These are phyloP conservation scores for Ageneiosus marmoratus DNA, from an alignment of 2,113 vertebrate genomes.

Conservation along the genomic window DNA sequence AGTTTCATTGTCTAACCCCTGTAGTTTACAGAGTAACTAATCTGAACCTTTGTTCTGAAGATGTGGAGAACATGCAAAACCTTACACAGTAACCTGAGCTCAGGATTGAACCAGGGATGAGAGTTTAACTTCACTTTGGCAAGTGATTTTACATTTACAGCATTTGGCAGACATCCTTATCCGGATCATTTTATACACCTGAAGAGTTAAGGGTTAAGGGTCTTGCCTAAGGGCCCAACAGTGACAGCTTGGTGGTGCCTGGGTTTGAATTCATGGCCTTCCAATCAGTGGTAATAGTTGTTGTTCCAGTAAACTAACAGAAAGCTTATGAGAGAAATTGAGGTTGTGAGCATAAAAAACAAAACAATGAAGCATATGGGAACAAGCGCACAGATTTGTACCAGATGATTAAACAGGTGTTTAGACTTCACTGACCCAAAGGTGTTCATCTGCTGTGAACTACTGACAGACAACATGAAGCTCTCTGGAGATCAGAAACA, in stretches of 20 bases:
- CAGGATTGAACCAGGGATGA: not conserved
- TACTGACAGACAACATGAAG: not conserved
- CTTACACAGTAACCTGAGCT: not conserved
- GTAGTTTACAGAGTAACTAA: too few species aligned
- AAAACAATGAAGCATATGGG: slow-evolving; percentile 14
- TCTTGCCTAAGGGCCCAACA: too few species aligned
- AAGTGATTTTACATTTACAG: too few species aligned
- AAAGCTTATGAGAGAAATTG: not conserved
- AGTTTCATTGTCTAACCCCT: too few species aligned
- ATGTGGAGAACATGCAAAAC: not conserved
- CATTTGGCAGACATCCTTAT: too few species aligned
- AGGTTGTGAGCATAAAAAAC: not conserved
- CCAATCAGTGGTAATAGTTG: not conserved
- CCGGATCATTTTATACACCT: too few species aligned
- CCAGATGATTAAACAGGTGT: slow-evolving; percentile 32
- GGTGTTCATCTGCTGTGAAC: not conserved
- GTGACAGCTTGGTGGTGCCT: too few species aligned
- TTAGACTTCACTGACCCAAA: slow-evolving; percentile 29
- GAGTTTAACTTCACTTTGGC: not conserved
- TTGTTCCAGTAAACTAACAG: not conserved
- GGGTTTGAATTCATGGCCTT: too few species aligned
- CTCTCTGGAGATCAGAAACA: not conserved
- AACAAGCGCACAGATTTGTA: slow-evolving; percentile 10
- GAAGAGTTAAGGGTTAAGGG: too few species aligned
- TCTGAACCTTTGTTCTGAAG: too few species aligned